Evolutionary conservation across 2,888 invertebrate species (phyloP).

Genomic region (Synanthedon tipuliformis): DNA sequence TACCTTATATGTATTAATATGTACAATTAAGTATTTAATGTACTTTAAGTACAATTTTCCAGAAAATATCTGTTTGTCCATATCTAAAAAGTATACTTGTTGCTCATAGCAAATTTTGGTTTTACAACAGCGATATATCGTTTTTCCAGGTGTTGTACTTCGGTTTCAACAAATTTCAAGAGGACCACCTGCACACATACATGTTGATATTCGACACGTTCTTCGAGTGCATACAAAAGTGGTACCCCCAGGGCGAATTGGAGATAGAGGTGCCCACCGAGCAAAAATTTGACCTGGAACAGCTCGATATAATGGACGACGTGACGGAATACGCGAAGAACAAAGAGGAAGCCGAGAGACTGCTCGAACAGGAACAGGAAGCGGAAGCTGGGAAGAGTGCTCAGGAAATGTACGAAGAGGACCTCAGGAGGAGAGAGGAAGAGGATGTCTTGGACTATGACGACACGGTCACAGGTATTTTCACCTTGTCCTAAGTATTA

Average conservation of each 20-base stretch:
- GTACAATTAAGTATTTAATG: too few relatives aligned
- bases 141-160: slow-evolving; percentile 43
- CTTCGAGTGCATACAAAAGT: slow-evolving; percentile 69
- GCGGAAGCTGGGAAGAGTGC: slow-evolving; percentile 34
- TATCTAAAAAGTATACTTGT: too few relatives aligned
- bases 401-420: slow-evolving; percentile 67
- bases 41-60: too few relatives aligned
- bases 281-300: slow-evolving; percentile 1
- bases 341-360: slow-evolving; percentile 36
- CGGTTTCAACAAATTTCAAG: slow-evolving; percentile 71
- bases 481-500: not conserved
- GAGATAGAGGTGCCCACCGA: slow-evolving; percentile 2
- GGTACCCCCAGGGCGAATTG: slow-evolving; percentile 42
- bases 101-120: too few relatives aligned
- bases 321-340: slow-evolving; percentile 43
- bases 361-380: slow-evolving; percentile 43
- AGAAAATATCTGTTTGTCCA: too few relatives aligned
- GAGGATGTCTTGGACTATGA: slow-evolving; percentile 40
- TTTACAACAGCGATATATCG: too few relatives aligned
- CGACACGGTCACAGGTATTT: slow-evolving; percentile 39
- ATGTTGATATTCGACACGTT: slow-evolving; percentile 79
- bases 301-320: slow-evolving; percentile 35
- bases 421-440: slow-evolving; percentile 44
- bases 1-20: too few relatives aligned
- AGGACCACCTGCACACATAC: slow-evolving; percentile 71